Conservation (phyloP, 1,140 invertebrate species). For the Periplaneta americana region DNA sequence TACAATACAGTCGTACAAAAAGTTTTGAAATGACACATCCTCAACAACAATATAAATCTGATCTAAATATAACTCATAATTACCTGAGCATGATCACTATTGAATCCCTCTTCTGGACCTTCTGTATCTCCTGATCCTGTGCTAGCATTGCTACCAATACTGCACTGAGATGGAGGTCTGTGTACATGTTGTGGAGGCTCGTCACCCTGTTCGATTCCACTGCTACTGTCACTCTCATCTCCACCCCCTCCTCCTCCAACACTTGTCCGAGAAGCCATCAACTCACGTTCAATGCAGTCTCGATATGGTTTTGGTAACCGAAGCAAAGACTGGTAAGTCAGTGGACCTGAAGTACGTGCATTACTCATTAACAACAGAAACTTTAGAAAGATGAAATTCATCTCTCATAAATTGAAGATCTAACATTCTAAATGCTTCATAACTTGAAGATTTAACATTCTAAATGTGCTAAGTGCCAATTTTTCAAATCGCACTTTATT, state of each 20-base stretch:
- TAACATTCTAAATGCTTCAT: too few species aligned
- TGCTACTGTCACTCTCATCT: conserved; percentile 29
- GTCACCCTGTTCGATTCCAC: conserved; percentile 48
- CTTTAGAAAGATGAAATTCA: too few species aligned
- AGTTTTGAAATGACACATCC: too few species aligned
- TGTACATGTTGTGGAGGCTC: conserved; percentile 24
- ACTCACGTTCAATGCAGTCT: conserved; percentile 25
- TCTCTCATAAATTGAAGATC: too few species aligned
- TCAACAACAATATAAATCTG: too few species aligned
- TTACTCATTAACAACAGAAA: too few species aligned
- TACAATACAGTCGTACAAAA: too few species aligned
- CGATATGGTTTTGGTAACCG: conserved; percentile 72
- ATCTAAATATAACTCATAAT: background rate
- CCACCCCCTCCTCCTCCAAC: background rate
- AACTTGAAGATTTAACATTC: too few species aligned
- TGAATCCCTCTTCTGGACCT: conserved; percentile 53
- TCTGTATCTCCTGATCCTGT: conserved; percentile 60
- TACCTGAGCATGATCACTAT: conserved; percentile 21
- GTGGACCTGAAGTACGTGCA: conserved; percentile 47
- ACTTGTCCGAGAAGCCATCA: conserved; percentile 2
- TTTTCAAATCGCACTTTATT: too few species aligned
- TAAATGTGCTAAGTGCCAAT: too few species aligned
- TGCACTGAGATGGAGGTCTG: conserved; percentile 8
- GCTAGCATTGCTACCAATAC: conserved; percentile 10
- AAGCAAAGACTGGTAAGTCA: conserved; percentile 79